Evolutionary conservation across 2,797 vertebrate genomes (phyloP).

Genomic region (Otolemur crassicaudatus): DNA sequence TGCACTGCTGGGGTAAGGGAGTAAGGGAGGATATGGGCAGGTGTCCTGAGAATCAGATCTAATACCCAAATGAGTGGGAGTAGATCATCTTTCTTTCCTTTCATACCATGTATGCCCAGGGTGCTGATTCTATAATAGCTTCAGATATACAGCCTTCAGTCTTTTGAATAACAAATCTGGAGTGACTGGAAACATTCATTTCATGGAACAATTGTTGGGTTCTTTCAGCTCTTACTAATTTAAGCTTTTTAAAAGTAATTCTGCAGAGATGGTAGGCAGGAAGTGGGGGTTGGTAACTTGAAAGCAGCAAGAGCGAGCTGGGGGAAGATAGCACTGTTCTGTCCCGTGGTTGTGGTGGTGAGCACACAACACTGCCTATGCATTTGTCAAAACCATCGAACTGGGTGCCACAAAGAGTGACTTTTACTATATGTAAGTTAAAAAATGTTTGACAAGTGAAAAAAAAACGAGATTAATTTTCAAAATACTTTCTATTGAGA

Average conservation of each 20-base stretch:
- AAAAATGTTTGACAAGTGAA: not conserved
- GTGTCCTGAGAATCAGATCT: conserved; percentile 74
- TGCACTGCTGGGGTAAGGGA: conserved; percentile 73
- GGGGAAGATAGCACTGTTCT: rapidly evolving
- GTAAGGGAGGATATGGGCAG: conserved; percentile 62
- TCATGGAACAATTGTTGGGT: not conserved
- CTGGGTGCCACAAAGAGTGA: not conserved
- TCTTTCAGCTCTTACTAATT: not conserved
- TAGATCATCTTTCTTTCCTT: conserved; percentile 16
- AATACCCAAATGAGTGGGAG: conserved; percentile 62
- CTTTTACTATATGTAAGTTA: not conserved
- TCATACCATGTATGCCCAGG: not conserved
- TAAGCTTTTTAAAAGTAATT: not conserved
- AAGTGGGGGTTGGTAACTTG: not conserved
- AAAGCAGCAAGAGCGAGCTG: not conserved
- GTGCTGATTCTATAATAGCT: conserved; percentile 11
- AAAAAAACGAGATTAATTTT: not conserved
- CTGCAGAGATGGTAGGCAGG: not conserved
- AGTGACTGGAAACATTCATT: conserved; percentile 67
- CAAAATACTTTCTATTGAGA: not conserved
- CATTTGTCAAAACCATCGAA: not conserved
- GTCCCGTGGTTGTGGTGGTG: too few relatives aligned
- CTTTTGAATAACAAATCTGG: conserved; percentile 57
- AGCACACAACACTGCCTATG: not conserved
- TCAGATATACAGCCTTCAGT: conserved; percentile 4